A percentile compares a stretch with the other conserved stretches of the same genome.
phyloP scores from a whole-genome alignment of 2,797 vertebrate genomes.

The Danio kyathit region DNA sequence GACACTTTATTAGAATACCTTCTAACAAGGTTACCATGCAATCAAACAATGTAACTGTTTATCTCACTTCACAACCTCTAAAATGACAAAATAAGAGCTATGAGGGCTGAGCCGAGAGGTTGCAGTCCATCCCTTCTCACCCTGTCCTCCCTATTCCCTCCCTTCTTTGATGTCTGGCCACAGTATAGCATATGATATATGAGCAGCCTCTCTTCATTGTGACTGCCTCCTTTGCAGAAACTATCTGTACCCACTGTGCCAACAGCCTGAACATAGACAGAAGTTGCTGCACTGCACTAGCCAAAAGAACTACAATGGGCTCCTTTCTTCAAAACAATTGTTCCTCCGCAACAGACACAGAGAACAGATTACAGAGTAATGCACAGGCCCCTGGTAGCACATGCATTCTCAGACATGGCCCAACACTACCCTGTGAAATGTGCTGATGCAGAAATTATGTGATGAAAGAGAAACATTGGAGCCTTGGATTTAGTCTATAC shows the following conservation, averaged over 20 bases:
- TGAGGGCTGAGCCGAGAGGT: not conserved
- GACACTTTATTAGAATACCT: not conserved
- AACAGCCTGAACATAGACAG: conserved; percentile 54
- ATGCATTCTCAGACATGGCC: conserved; percentile 67
- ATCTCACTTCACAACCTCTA: conserved; percentile 21
- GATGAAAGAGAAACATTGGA: conserved; percentile 29
- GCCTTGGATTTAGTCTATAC: no score
- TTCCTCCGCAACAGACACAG: conserved; percentile 69
- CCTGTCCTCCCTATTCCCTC: conserved; percentile 42
- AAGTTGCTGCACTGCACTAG: conserved; percentile 64
- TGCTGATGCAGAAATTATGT: conserved; percentile 52
- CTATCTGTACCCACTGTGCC: conserved; percentile 45
- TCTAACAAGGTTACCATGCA: not conserved
- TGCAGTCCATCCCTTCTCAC: conserved; percentile 28
- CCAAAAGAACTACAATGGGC: conserved; percentile 72
- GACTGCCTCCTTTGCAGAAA: conserved; percentile 20
- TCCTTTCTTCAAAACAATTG: conserved; percentile 75
- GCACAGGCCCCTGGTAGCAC: conserved; percentile 61
- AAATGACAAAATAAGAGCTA: conserved; percentile 20
- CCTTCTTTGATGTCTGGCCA: conserved; percentile 40
- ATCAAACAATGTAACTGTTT: no score
- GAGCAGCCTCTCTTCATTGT: conserved; percentile 32
- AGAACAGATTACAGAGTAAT: conserved; percentile 64
- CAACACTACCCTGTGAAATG: conserved; percentile 63
- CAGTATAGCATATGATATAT: conserved; percentile 48